These are phyloP conservation scores for Sinohyriopsis cumingii DNA, from an alignment of 2,888 invertebrate genomes.

Conservation along the genomic window DNA sequence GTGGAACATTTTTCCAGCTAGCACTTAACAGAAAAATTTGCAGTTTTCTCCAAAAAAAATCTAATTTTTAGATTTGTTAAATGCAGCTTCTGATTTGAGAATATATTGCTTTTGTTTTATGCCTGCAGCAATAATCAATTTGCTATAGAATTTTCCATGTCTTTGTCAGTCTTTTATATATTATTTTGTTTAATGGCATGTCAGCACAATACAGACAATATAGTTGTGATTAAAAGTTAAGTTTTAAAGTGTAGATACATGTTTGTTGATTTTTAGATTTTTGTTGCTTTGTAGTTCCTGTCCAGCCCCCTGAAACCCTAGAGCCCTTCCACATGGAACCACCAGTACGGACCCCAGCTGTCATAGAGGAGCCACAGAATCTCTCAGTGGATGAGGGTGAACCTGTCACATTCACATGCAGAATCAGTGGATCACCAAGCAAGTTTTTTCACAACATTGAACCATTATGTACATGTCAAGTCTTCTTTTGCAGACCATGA, in stretches of 20 bases:
- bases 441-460: slow-evolving; percentile 20
- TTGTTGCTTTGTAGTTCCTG: slow-evolving; percentile 40
- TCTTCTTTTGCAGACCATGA: too few relatives aligned
- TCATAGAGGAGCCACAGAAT: slow-evolving; percentile 51
- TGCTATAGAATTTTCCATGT: too few relatives aligned
- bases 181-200: too few relatives aligned
- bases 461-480: too few relatives aligned
- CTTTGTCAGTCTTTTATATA: too few relatives aligned
- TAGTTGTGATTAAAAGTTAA: too few relatives aligned
- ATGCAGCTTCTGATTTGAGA: background rate
- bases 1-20: too few relatives aligned
- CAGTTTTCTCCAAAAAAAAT: background rate
- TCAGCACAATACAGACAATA: too few relatives aligned
- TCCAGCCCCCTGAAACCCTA: slow-evolving; percentile 45
- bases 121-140: too few relatives aligned
- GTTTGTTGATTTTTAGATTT: too few relatives aligned
- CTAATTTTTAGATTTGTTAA: background rate
- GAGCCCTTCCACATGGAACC: slow-evolving; percentile 31
- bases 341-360: slow-evolving; percentile 77
- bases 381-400: slow-evolving; percentile 88
- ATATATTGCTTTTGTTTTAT: background rate
- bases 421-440: slow-evolving; percentile 71
- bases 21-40: background rate
- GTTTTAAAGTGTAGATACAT: too few relatives aligned
- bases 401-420: slow-evolving; percentile 88